A percentile compares a stretch with the other conserved stretches of the same genome.
These are phyloP conservation scores for Apodemia duryi DNA, from an alignment of 2,888 invertebrate genomes.

Conservation along the genomic window DNA sequence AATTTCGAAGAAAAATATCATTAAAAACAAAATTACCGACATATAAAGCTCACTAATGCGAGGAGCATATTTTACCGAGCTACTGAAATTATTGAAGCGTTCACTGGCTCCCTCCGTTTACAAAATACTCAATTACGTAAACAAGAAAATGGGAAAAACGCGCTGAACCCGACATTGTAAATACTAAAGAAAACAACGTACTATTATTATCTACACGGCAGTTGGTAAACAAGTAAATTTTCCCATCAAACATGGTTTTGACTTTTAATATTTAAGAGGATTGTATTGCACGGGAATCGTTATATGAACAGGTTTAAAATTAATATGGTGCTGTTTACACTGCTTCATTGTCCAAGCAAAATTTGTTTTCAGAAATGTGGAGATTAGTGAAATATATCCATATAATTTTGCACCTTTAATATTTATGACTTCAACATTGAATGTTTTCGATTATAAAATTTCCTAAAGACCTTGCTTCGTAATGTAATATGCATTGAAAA, in stretches of 20 bases:
- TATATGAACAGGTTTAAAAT: background rate
- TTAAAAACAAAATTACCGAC: background rate
- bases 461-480: too few species aligned
- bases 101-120: constrained; percentile 50
- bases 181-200: constrained; percentile 53
- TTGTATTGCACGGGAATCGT: constrained; percentile 18
- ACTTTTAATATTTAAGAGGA: constrained; percentile 65
- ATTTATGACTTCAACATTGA: too few species aligned
- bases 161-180: constrained; percentile 42
- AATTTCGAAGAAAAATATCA: background rate
- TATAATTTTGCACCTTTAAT: too few species aligned
- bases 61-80: constrained; percentile 36
- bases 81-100: constrained; percentile 56
- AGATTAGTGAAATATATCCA: too few species aligned
- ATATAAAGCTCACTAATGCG: background rate
- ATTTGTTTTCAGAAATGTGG: too few species aligned
- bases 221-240: constrained; percentile 67
- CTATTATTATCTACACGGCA: constrained; percentile 54
- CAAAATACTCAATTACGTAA: constrained; percentile 67
- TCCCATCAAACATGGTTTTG: constrained; percentile 66
- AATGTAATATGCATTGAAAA: too few species aligned
- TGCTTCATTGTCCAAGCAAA: too few species aligned
- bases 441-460: too few species aligned
- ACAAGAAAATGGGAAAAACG: constrained; percentile 55
- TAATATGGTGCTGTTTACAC: too few species aligned